Evolutionary conservation across 2,113 vertebrate species (phyloP), one percentile per base, ranked within the genome.

Genomic region (Hassar affinis): DNA sequence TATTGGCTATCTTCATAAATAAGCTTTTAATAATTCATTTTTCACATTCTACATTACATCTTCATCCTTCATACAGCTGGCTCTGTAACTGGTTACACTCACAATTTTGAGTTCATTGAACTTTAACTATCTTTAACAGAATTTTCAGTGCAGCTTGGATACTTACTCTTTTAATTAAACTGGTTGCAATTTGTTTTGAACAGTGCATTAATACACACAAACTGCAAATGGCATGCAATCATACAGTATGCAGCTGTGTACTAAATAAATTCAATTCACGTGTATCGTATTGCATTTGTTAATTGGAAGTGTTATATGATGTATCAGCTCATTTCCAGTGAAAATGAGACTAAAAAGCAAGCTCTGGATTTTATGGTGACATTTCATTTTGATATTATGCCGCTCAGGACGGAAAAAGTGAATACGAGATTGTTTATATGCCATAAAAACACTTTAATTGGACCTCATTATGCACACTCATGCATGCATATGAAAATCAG

Each of bases 381-480:
- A 84, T 64, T 51, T 78, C 52, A 33, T 62, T 86, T 86, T 85
- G 86, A 89, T 84, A 80, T 52, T 79, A 52, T 45, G 82, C 80
- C 75, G 49, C 45, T 86, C 45, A 4, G 85, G 81, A 87, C 64
- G 78, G 87, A 84, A 69, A 87, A 88, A 86, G 64, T 52, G 17
- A 66, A 85, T 85, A 77, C 17, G 49, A 57, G 78, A 62, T 61
- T 62, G 75, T 82, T 78, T 82, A 52, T 54, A 57, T 88, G 72
- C 85, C 88, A 87, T 86, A 75, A 85, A 82, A 87, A 88, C 79
- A 77, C 78, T 90, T 89, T 92, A 91, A 92, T 91, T 92, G 90
- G 87, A 81, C 81, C 89, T 92, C 89, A 91, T 93, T 92, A 92
- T 88, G 80, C 88, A 85, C 22, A 85, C 62, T 84, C 86, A 85